phyloP scores from a whole-genome alignment of 2,888 invertebrate genomes.

The Pegoplata infirma region DNA sequence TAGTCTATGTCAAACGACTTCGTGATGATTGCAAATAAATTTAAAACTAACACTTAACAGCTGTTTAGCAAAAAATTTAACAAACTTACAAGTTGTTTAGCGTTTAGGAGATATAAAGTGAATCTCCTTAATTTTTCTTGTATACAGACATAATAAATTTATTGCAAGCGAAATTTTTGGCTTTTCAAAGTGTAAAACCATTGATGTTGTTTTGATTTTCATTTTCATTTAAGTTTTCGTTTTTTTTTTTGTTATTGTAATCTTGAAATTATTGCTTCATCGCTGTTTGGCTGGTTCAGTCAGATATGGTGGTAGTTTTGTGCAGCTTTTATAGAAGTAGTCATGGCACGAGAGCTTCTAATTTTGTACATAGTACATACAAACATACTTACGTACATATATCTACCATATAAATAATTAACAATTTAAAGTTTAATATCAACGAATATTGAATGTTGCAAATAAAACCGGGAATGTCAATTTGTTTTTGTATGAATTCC shows the following conservation, averaged over 20 bases:
- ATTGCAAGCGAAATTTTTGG: conserved; percentile 2
- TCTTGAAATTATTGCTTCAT: conserved; percentile 33
- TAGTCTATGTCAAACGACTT: too few species aligned
- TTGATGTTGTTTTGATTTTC: not conserved
- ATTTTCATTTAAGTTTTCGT: not conserved
- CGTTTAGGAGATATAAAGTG: too few species aligned
- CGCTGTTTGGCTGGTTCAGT: not conserved
- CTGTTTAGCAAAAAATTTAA: too few species aligned
- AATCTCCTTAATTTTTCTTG: too few species aligned
- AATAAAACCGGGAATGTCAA: not conserved
- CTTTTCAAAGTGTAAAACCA: conserved; percentile 5
- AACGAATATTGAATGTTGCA: not conserved
- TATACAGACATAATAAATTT: not conserved
- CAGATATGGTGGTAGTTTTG: not conserved
- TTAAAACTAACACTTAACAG: too few species aligned
- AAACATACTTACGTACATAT: too few species aligned
- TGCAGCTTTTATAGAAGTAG: not conserved
- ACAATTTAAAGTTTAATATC: not conserved
- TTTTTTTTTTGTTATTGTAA: conserved; percentile 21
- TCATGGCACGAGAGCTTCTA: conserved; percentile 26
- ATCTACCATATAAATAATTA: not conserved
- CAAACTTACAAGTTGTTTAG: too few species aligned
- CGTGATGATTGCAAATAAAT: too few species aligned
- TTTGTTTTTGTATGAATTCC: not conserved
- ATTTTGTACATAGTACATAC: conserved; percentile 10